Conservation (phyloP, 2,888 invertebrate species). For the Pogonocherus hispidulus region DNA sequence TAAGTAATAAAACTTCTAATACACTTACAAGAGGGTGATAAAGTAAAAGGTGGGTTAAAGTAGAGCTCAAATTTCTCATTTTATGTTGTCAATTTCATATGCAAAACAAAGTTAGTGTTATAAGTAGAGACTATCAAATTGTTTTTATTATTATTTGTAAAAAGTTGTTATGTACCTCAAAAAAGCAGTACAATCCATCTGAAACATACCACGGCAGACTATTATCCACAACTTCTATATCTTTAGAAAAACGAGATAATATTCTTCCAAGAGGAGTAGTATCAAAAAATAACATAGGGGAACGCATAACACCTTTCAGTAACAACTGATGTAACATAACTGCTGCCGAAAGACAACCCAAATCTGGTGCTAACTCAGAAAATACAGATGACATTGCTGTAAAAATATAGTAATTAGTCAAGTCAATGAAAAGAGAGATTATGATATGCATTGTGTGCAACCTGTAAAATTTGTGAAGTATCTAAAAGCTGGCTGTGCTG, state of each 20-base stretch:
- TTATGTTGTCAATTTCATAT: not conserved
- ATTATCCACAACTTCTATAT: conserved; percentile 78
- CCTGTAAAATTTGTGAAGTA: no score
- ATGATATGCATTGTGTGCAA: not conserved
- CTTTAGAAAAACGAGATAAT: conserved; percentile 82
- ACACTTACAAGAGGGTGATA: no score
- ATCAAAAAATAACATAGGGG: conserved; percentile 84
- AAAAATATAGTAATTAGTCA: conserved; percentile 14
- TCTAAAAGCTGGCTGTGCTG: not conserved
- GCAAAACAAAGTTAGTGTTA: not conserved
- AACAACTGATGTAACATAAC: conserved; percentile 73
- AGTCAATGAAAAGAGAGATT: not conserved
- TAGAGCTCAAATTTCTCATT: no score
- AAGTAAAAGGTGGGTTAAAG: no score
- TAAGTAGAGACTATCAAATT: not conserved
- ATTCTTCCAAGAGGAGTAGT: conserved; percentile 84
- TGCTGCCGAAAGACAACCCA: conserved; percentile 78
- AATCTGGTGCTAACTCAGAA: conserved; percentile 70
- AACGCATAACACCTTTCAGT: conserved; percentile 75
- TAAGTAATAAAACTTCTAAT: no score
- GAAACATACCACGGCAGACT: conserved; percentile 77
- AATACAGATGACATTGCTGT: conserved; percentile 70
- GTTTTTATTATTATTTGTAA: not conserved
- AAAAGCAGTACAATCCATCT: conserved; percentile 79
- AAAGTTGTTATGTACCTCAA: conserved; percentile 74